Evolutionary conservation across 30 jellyfish, hydroid and myxozoan genomes (phyloP), one percentile per base, ranked within the genome.

Genomic region (Hydractinia symbiolongicarpus): DNA sequence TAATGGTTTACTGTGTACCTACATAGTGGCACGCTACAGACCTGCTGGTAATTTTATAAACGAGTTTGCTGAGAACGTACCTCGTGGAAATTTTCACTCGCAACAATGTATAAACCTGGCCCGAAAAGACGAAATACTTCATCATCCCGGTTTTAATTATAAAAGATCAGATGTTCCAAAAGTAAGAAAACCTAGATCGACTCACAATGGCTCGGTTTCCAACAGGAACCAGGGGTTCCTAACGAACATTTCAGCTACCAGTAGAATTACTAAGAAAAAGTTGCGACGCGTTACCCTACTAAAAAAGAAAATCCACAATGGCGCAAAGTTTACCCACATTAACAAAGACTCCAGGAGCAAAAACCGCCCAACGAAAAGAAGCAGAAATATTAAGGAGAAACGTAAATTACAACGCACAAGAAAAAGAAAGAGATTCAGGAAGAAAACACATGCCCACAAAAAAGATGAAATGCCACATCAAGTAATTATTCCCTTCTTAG

Each of bases 21-120:
- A 83, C 66, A 90, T 93, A 30, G 98, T 93, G 0, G 98, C 98
- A 8, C 77, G 96, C 72, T 93, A 93, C 78, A 73, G 96, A 68
- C 98, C 98, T 7, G 96, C 96, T 8, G 98, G 98, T 1, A 93
- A 93, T 75, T 93, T 83, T 73, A 55, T 93, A 5, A 96, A 96
- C 1, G 96, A 93, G 74, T 93, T 87, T 56, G 80, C 78, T 13
- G 87, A 73, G 73, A 93, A 93, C 79, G 98, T 93, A 4, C 77
- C 76, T n/a, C 78, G 56, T 21, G 98, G 98, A 14, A 55, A 64
- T 21, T 93, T 93, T 78, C 83, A 78, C 50, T 92, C 94, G 49
- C 94, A 64, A 11, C 64, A 66, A 17, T 87, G 96, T 83, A 54
- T 72, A n/a, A 50, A 84, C 61, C 54, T 78, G 53, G 92, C 90